These are phyloP conservation scores for Oscheius sp. DNA, from an alignment of 2,888 invertebrate species.

Conservation along the genomic window DNA sequence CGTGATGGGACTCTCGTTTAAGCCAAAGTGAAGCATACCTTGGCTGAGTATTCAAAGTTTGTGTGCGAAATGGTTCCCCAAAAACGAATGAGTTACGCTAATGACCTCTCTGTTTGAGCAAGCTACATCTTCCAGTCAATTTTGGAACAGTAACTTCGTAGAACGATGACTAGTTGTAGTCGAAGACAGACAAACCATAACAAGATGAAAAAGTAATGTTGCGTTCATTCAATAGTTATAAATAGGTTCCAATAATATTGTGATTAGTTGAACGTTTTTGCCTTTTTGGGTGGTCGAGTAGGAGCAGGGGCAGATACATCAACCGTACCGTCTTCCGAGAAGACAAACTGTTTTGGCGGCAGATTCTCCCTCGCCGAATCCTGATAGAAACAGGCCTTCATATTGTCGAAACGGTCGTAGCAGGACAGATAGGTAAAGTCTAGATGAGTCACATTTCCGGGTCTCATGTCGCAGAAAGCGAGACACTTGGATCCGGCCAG, in stretches of 20 bases:
- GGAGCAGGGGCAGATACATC: constrained; percentile 14
- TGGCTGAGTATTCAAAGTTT: no score
- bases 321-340: constrained; percentile 18
- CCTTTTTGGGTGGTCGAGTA: constrained; percentile 20
- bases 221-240: no score
- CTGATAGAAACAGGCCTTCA: constrained; percentile 65
- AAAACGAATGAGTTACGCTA: no score
- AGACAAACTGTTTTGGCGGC: background rate
- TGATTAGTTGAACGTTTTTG: constrained; percentile 19
- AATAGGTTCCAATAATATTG: background rate
- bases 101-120: no score
- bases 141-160: no score
- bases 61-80: no score
- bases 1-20: no score
- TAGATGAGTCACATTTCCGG: constrained; percentile 65
- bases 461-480: constrained; percentile 65
- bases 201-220: no score
- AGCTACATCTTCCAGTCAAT: no score
- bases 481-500: constrained; percentile 63
- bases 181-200: no score
- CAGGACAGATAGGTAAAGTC: constrained; percentile 62
- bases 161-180: no score
- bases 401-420: constrained; percentile 62
- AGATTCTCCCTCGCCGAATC: constrained; percentile 27
- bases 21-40: no score